These are phyloP conservation scores for Hystrix cristata DNA, from an alignment of 2,113 vertebrate species.

Conservation along the genomic window DNA sequence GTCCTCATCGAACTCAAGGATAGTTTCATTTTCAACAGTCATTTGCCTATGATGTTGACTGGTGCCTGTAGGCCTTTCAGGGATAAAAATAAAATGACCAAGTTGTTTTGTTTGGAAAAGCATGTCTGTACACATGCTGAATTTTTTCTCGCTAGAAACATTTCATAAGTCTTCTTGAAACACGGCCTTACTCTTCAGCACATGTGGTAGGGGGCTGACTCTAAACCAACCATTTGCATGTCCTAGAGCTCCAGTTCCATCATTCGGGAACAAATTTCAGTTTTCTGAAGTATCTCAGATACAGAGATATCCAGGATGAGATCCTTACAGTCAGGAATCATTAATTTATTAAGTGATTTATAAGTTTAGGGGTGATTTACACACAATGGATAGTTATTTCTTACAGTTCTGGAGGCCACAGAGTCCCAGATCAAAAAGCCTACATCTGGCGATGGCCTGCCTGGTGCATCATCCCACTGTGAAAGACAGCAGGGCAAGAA, in stretches of 20 bases:
- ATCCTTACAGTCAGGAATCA: not conserved
- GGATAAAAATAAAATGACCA: constrained; percentile 74
- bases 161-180: constrained; percentile 62
- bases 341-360: not conserved
- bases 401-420: not conserved
- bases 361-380: not conserved
- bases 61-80: constrained; percentile 33
- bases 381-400: not conserved
- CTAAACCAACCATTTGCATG: not conserved
- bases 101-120: constrained; percentile 68
- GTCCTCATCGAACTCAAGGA: constrained; percentile 15
- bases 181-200: not conserved
- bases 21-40: constrained; percentile 48
- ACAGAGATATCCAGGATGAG: not conserved
- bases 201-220: constrained; percentile 18
- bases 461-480: not conserved
- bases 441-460: not conserved
- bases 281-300: not conserved
- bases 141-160: constrained; percentile 56
- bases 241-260: not conserved
- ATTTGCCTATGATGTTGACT: constrained; percentile 49
- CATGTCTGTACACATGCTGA: constrained; percentile 24
- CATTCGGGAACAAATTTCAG: not conserved
- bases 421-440: not conserved
- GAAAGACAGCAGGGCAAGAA: not conserved